phyloP scores from a whole-genome alignment of 2,888 invertebrate genomes.

The Eucera pruinosa region DNA sequence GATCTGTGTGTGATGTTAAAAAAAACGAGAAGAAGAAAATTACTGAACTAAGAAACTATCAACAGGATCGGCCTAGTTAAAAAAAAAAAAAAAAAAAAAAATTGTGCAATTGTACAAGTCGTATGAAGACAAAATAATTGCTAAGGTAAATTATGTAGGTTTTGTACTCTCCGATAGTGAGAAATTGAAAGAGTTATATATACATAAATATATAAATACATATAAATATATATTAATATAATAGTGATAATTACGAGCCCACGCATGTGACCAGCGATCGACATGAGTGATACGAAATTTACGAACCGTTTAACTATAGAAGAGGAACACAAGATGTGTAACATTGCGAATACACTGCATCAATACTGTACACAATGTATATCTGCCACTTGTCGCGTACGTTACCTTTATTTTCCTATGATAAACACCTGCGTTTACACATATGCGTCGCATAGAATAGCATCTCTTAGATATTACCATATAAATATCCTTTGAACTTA shows the following conservation, averaged over 20 bases:
- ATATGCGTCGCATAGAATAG: not conserved
- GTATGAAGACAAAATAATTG: conserved; percentile 80
- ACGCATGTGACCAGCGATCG: conserved; percentile 56
- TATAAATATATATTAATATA: conserved; percentile 27
- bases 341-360: conserved; percentile 66
- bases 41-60: not conserved
- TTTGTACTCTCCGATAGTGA: conserved; percentile 61
- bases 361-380: conserved; percentile 69
- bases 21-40: not conserved
- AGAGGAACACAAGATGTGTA: conserved; percentile 52
- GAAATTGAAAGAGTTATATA: conserved; percentile 55
- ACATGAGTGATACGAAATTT: conserved; percentile 57
- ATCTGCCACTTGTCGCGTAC: conserved; percentile 67
- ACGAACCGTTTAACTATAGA: conserved; percentile 46
- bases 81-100: too few species aligned
- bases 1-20: conserved; percentile 12
- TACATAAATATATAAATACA: conserved; percentile 15
- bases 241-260: conserved; percentile 37
- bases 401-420: conserved; percentile 55
- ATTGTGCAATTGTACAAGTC: conserved; percentile 62
- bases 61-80: conserved; percentile 43
- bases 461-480: not conserved
- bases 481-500: not conserved
- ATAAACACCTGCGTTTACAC: conserved; percentile 28
- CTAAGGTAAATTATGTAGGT: conserved; percentile 76